Evolutionary conservation across 2,888 invertebrate genomes (phyloP).

Genomic region (Eupithecia dodoneata): DNA sequence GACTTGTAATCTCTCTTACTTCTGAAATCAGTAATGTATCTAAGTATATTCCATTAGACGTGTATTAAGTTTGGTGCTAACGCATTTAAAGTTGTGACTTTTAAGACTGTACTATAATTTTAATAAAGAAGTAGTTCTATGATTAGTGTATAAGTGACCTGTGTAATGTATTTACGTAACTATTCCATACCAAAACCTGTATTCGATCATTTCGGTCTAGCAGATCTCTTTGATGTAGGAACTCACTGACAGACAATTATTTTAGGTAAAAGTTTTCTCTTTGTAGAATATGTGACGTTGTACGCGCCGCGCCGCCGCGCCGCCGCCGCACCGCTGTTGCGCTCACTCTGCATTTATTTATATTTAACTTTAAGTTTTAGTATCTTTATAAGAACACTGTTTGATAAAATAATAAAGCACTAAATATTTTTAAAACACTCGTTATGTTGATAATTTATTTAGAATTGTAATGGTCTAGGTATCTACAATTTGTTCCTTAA

Average conservation of each 20-base stretch:
- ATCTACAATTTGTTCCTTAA: slow-evolving; percentile 8
- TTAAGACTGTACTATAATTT: slow-evolving; percentile 65
- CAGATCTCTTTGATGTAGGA: slow-evolving; percentile 34
- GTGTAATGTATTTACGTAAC: slow-evolving; percentile 1
- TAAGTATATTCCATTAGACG: background rate
- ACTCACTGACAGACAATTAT: background rate
- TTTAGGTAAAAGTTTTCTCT: background rate
- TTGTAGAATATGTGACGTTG: background rate
- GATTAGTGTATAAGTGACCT: slow-evolving; percentile 10
- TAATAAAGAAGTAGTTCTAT: slow-evolving; percentile 21
- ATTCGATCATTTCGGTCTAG: slow-evolving; percentile 29
- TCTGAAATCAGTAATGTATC: too few species aligned
- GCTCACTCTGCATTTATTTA: slow-evolving; percentile 42
- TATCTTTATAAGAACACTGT: background rate
- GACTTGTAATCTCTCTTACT: too few species aligned
- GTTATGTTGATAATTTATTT: slow-evolving; percentile 16
- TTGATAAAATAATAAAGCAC: slow-evolving; percentile 21
- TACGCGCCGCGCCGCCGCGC: background rate
- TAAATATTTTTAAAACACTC: slow-evolving; percentile 11
- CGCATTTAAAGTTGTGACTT: slow-evolving; percentile 56
- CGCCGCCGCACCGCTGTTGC: background rate
- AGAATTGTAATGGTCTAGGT: slow-evolving; percentile 18
- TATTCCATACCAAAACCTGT: slow-evolving; percentile 48
- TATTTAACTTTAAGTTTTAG: background rate
- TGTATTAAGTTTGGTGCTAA: slow-evolving; percentile 55